Conservation (phyloP, 1,140 invertebrate species). For the Megalonaias nervosa region DNA sequence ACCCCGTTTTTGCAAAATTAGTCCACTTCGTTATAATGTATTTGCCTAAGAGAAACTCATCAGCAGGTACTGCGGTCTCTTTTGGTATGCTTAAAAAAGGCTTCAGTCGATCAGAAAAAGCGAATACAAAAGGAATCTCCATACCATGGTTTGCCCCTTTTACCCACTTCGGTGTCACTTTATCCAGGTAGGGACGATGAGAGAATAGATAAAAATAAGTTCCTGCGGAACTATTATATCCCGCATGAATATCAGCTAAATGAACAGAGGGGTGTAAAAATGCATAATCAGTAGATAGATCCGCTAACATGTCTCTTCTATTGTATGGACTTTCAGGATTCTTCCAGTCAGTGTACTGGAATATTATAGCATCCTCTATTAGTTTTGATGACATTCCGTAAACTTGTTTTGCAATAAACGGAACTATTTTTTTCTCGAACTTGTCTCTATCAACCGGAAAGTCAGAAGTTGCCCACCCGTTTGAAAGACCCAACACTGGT, state of each 20-base stretch:
- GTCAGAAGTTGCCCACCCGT: neutral
- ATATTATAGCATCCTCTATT: neutral
- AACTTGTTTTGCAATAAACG: neutral
- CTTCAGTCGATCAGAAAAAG: constrained; percentile 24
- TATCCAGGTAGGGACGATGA: constrained; percentile 26
- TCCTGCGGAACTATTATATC: neutral
- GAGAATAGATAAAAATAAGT: constrained; percentile 40
- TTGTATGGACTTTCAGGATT: constrained; percentile 16
- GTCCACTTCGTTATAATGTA: constrained; percentile 92
- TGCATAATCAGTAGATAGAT: constrained; percentile 26
- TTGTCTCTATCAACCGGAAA: neutral
- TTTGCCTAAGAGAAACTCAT: constrained; percentile 88
- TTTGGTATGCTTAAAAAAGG: constrained; percentile 2
- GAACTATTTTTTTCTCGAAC: neutral
- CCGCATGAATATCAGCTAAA: constrained; percentile 16
- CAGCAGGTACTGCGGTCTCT: constrained; percentile 47
- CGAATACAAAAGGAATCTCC: constrained; percentile 44
- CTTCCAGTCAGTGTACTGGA: constrained; percentile 27
- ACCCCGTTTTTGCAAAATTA: constrained; percentile 96
- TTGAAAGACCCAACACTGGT: neutral
- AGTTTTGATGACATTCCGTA: neutral
- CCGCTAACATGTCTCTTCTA: constrained; percentile 24
- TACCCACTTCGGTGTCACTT: constrained; percentile 9
- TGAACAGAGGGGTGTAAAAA: constrained; percentile 26
- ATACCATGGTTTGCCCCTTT: constrained; percentile 29